Base-by-base conservation (phyloP, 2,113 vertebrate species). In the Zeus faber region DNA sequence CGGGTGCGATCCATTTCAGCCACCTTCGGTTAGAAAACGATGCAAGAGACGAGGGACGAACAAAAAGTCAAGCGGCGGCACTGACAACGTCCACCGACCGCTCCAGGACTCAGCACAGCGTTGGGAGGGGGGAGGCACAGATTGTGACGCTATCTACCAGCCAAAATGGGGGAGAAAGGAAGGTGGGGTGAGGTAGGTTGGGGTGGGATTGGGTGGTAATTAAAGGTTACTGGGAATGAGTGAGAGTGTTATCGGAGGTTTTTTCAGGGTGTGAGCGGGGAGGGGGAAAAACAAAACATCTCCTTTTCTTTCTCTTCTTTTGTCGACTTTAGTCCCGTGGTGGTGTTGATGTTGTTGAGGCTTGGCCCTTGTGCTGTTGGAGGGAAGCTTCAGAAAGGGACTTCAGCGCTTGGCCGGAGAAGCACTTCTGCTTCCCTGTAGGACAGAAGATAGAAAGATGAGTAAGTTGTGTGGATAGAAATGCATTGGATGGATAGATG, bases 331-430 rank as follows among this genome's bases (percentile, higher is more conserved):
- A 43, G 57, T 63, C 70, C 58, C n/a, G n/a, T n/a, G n/a, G n/a
- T n/a, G n/a, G n/a, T n/a, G n/a, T n/a, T n/a, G n/a, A n/a, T n/a
- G n/a, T n/a, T n/a, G n/a, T n/a, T n/a, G n/a, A n/a, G n/a, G n/a
- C n/a, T n/a, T n/a, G n/a, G n/a, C n/a, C n/a, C n/a, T n/a, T n/a
- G n/a, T n/a, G 72, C 27, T 68, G 54, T 74, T 78, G 76, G 67
- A 63, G 68, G 63, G 45, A 17, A 49, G 64, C 27, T 25, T 68
- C 39, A 22, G 53, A 58, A 44, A 58, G 65, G 67, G 72, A 55
- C 65, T 49, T 98, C 93, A 98, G 86, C 95, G 95, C 86, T 95
- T 93, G 24, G 92, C 84, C 53, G 95, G 94, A 40, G 96, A 98
- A 58, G 94, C 89, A n/a, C 94, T 93, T 74, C 94, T 91, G 86